phyloP scores from a whole-genome alignment of 2,113 vertebrate genomes.

The Hemiprocne comata region DNA sequence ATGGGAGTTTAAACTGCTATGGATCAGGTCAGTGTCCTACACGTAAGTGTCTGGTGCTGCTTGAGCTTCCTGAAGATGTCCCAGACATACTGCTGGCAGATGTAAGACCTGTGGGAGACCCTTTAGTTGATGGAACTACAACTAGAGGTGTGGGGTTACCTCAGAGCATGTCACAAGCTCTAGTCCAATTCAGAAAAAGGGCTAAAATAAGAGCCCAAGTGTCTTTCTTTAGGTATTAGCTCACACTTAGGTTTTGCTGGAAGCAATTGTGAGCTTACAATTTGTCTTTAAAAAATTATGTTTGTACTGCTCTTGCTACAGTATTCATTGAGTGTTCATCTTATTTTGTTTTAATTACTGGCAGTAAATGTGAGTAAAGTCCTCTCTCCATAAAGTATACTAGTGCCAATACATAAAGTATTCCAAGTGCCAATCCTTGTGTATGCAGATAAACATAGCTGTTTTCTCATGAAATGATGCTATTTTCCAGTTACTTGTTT shows the following conservation, averaged over 20 bases:
- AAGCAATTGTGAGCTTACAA: neutral
- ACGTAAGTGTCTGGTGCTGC: neutral
- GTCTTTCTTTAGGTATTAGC: neutral
- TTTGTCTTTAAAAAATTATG: neutral
- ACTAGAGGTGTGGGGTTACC: neutral
- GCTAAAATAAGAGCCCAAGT: neutral
- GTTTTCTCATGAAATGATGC: neutral
- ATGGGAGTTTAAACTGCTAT: neutral
- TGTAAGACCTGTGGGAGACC: neutral
- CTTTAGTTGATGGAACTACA: neutral
- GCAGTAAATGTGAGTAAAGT: neutral
- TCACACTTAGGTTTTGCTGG: neutral
- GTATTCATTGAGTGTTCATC: neutral
- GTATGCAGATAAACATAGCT: neutral
- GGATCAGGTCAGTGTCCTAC: neutral
- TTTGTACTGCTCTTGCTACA: neutral
- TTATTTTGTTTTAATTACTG: neutral
- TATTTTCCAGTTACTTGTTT: neutral
- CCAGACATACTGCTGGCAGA: neutral
- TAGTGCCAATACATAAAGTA: too few species aligned
- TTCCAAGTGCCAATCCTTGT: neutral
- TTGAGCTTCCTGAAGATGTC: neutral
- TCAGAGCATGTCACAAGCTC: neutral
- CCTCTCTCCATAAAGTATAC: neutral
- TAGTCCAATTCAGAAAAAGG: neutral